Conservation (phyloP, 2,113 vertebrate species). For the Otus sunia region DNA sequence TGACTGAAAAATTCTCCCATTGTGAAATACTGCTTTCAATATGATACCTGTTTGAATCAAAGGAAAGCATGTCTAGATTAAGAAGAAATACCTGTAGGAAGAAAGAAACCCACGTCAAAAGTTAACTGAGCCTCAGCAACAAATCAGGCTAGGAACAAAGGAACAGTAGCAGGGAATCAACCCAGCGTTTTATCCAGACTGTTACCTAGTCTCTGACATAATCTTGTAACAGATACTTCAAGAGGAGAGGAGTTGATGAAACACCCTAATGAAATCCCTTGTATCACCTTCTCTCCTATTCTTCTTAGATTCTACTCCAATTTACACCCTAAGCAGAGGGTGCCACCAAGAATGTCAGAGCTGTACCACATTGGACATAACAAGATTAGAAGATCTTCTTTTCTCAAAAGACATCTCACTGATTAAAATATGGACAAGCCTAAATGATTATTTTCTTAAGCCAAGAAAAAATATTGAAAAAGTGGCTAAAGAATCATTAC, state of each 20-base stretch:
- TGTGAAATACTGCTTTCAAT: conserved; percentile 80
- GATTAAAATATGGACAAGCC: neutral
- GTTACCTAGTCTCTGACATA: neutral
- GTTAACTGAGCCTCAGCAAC: neutral
- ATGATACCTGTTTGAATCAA: conserved; percentile 76
- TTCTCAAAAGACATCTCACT: neutral
- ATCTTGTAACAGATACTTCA: neutral
- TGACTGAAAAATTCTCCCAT: conserved; percentile 72
- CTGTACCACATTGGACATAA: neutral
- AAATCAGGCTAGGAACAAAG: neutral
- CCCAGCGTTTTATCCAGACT: neutral
- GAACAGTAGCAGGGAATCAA: neutral
- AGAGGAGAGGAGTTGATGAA: neutral
- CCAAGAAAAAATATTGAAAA: neutral
- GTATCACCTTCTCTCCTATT: neutral
- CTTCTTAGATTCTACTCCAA: neutral
- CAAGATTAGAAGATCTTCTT: neutral
- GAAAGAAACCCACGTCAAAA: neutral
- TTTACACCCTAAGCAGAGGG: neutral
- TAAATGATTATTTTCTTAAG: neutral
- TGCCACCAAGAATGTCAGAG: neutral
- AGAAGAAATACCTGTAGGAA: neutral
- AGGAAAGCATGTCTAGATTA: neutral
- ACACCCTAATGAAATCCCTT: neutral
- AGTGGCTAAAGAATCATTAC: neutral